These are phyloP conservation scores for Brachirus orientalis DNA, from an alignment of 2,113 vertebrate species.

Conservation along the genomic window DNA sequence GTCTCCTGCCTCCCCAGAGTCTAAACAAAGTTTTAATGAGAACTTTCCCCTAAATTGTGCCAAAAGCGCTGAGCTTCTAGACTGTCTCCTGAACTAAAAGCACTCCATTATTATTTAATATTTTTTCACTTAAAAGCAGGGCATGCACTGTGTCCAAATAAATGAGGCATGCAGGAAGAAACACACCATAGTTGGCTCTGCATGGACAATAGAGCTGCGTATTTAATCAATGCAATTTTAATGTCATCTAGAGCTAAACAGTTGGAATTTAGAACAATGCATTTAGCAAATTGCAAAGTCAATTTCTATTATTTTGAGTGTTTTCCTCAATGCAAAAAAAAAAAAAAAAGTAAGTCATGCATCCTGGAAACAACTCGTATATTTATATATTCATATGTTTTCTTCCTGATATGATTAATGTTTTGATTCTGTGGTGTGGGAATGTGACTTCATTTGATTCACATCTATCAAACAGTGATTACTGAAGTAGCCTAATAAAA, in stretches of 20 bases:
- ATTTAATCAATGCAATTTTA: not conserved
- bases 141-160: slow-evolving; percentile 27
- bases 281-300: too few species aligned
- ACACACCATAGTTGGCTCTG: not conserved
- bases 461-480: too few species aligned
- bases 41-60: slow-evolving; percentile 70
- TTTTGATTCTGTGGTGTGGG: too few species aligned
- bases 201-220: not conserved
- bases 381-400: too few species aligned
- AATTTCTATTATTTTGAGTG: too few species aligned
- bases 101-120: slow-evolving; percentile 10
- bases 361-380: too few species aligned
- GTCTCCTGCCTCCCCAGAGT: slow-evolving; percentile 63
- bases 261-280: too few species aligned
- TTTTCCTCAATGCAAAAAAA: too few species aligned
- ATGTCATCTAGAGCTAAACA: not conserved
- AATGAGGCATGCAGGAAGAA: not conserved
- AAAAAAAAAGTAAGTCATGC: too few species aligned
- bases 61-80: slow-evolving; percentile 65
- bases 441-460: too few species aligned
- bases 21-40: slow-evolving; percentile 78
- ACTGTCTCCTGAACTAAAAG: slow-evolving; percentile 62
- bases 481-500: too few species aligned
- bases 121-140: slow-evolving; percentile 8
- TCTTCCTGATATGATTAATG: too few species aligned